Evolutionary conservation across 2,113 vertebrate species (phyloP).

Genomic region (Sprattus sprattus): DNA sequence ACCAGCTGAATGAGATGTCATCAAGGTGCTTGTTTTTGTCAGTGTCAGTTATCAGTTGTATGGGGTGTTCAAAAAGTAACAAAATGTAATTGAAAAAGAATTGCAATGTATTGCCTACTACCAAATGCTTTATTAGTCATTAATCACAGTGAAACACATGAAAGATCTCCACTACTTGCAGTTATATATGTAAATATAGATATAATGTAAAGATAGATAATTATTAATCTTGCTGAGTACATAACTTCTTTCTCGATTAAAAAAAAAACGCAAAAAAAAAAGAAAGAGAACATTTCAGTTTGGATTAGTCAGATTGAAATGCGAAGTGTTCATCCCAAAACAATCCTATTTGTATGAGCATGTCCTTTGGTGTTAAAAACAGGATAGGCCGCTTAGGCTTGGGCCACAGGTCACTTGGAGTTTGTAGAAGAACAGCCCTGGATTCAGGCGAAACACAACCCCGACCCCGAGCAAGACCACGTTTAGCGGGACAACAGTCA

Average conservation of each 20-base stretch:
- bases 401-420: constrained; percentile 64
- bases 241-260: constrained; percentile 57
- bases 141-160: no score
- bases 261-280: not conserved
- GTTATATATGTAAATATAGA: no score
- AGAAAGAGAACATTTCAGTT: not conserved
- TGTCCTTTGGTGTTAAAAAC: constrained; percentile 60
- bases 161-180: no score
- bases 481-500: no score
- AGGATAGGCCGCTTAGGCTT: constrained; percentile 65
- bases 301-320: constrained; percentile 33
- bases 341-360: constrained; percentile 65
- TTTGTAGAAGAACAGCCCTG: constrained; percentile 67
- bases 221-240: not conserved
- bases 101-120: no score
- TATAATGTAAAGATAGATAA: no score
- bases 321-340: constrained; percentile 35
- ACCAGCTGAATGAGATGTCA: not conserved
- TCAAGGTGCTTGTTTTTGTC: no score
- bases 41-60: not conserved
- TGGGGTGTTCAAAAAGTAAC: not conserved
- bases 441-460: constrained; percentile 44
- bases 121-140: no score
- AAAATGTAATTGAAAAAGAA: not conserved
- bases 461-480: no score